Evolutionary conservation across 2,888 invertebrate species (phyloP).

Genomic region (Orthosia cruda): DNA sequence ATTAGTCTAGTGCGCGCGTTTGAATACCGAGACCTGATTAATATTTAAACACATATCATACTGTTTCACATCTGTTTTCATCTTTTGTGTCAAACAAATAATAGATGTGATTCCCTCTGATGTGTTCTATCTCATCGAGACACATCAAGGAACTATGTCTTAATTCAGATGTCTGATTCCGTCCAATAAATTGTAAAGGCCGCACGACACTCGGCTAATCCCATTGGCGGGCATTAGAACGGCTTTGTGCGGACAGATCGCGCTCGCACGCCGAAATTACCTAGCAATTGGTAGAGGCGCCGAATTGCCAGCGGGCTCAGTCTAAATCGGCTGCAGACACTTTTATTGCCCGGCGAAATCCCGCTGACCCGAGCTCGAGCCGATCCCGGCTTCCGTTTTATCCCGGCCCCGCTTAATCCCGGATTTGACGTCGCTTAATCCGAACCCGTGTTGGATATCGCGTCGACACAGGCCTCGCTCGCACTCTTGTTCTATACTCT

Average conservation of each 20-base stretch:
- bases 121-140: conserved; percentile 40
- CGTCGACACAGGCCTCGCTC: conserved; percentile 91
- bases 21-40: conserved; percentile 58
- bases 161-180: conserved; percentile 84
- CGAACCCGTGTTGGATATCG: conserved; percentile 93
- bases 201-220: conserved; percentile 90
- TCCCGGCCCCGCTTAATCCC: conserved; percentile 90
- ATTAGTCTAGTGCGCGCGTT: conserved; percentile 80
- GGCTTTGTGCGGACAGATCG: conserved; percentile 91
- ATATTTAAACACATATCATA: conserved; percentile 8
- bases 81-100: conserved; percentile 40
- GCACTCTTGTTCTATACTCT: conserved; percentile 82
- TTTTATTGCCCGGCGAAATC: conserved; percentile 91
- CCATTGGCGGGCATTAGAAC: conserved; percentile 90
- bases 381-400: conserved; percentile 88
- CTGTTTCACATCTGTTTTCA: conserved; percentile 41
- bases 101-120: conserved; percentile 32
- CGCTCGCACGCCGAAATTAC: conserved; percentile 90
- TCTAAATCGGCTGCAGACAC: conserved; percentile 92
- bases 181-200: conserved; percentile 89
- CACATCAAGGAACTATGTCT: conserved; percentile 70
- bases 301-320: conserved; percentile 90
- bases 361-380: conserved; percentile 89
- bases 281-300: conserved; percentile 90
- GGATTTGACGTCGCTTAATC: conserved; percentile 93